Evolutionary conservation across 2,888 invertebrate species (phyloP).

Genomic region (Drosophila mulleri): DNA sequence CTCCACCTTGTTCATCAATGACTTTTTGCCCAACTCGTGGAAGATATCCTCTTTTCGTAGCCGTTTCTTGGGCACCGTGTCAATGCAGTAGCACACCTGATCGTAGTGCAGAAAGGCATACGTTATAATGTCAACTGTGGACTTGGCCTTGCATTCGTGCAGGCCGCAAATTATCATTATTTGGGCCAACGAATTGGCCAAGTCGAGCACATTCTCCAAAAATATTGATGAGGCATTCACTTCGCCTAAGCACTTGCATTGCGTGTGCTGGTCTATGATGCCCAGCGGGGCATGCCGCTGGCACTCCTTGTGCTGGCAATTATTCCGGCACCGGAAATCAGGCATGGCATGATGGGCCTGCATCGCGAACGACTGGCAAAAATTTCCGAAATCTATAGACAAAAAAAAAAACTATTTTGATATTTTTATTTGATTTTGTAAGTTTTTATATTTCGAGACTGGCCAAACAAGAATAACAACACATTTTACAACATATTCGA

Average conservation of each 20-base stretch:
- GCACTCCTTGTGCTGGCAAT: conserved; percentile 81
- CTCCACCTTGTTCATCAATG: conserved; percentile 83
- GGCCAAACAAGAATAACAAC: conserved; percentile 40
- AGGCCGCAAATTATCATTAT: conserved; percentile 83
- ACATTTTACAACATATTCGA: conserved; percentile 14
- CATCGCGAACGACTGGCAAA: conserved; percentile 44
- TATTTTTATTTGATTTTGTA: conserved; percentile 24
- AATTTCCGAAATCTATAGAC: background rate
- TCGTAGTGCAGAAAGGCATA: conserved; percentile 83
- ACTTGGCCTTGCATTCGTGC: conserved; percentile 84
- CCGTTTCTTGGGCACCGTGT: conserved; percentile 78
- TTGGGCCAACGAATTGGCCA: conserved; percentile 80
- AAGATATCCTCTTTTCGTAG: conserved; percentile 81
- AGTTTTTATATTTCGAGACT: conserved; percentile 32
- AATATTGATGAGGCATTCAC: conserved; percentile 82
- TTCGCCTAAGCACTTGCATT: conserved; percentile 73
- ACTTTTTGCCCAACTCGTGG: conserved; percentile 82
- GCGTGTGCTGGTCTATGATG: conserved; percentile 74
- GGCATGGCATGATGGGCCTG: conserved; percentile 81
- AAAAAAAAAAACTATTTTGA: background rate
- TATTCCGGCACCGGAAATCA: conserved; percentile 76
- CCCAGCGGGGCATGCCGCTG: conserved; percentile 80
- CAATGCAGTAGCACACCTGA: conserved; percentile 81
- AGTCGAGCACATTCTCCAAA: conserved; percentile 81
- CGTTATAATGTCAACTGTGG: conserved; percentile 80